These are phyloP conservation scores for Chrysodeixis includens DNA, from an alignment of 2,888 invertebrate species.

Conservation along the genomic window DNA sequence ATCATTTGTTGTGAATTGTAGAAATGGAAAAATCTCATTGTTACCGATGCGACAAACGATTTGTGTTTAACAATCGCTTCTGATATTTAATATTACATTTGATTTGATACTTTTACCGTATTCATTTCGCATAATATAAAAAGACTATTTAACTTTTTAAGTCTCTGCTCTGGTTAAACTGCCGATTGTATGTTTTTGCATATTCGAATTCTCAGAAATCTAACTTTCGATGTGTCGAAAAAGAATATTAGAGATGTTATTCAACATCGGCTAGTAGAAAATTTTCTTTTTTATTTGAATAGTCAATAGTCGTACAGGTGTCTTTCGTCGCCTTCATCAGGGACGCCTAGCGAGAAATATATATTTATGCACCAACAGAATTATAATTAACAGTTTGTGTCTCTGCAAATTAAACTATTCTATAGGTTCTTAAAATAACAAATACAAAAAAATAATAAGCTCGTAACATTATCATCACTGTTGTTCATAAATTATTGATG, in stretches of 20 bases:
- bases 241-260: background rate
- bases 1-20: slow-evolving; percentile 31
- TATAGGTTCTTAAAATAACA: too few species aligned
- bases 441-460: too few species aligned
- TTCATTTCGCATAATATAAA: background rate
- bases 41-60: slow-evolving; percentile 6
- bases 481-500: too few species aligned
- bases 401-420: too few species aligned
- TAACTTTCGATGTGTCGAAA: background rate
- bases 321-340: too few species aligned
- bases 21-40: background rate
- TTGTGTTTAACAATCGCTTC: slow-evolving; percentile 13
- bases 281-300: too few species aligned
- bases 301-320: too few species aligned
- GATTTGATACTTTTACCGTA: slow-evolving; percentile 1
- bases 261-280: slow-evolving; percentile 28
- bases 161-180: background rate
- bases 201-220: background rate
- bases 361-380: too few species aligned
- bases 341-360: too few species aligned
- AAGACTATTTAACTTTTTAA: background rate
- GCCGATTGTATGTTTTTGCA: background rate
- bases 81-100: background rate
- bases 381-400: too few species aligned
- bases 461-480: too few species aligned